phyloP scores from a whole-genome alignment of 1,140 invertebrate species.

The Euglossa dilemma region DNA sequence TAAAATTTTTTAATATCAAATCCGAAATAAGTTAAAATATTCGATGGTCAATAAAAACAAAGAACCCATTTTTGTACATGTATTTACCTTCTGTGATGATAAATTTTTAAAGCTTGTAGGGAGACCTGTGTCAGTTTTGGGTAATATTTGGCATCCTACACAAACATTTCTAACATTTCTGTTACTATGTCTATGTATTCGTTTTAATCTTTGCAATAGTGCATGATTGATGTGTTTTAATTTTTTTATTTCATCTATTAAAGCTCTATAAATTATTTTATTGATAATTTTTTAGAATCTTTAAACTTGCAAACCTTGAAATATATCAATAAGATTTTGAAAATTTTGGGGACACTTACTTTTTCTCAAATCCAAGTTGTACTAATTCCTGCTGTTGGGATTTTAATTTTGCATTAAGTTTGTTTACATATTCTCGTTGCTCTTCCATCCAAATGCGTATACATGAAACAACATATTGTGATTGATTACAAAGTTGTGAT shows the following conservation, averaged over 20 bases:
- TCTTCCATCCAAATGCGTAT: conserved; percentile 75
- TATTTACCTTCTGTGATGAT: conserved; percentile 41
- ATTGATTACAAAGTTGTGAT: conserved; percentile 74
- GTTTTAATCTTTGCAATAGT: conserved; percentile 66
- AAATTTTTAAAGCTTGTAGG: conserved; percentile 24
- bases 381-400: conserved; percentile 67
- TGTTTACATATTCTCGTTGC: conserved; percentile 65
- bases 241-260: conserved; percentile 61
- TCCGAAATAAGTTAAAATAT: not conserved
- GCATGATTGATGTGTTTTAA: conserved; percentile 63
- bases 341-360: conserved; percentile 59
- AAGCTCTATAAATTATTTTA: conserved; percentile 59
- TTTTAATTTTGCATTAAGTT: no score
- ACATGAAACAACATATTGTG: conserved; percentile 69
- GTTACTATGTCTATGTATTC: conserved; percentile 51
- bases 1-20: not conserved
- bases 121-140: conserved; percentile 29
- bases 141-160: conserved; percentile 35
- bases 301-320: not conserved
- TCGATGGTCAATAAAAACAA: not conserved
- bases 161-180: conserved; percentile 50
- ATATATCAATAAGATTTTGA: not conserved
- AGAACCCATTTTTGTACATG: not conserved
- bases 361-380: conserved; percentile 70
- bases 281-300: not conserved